These are phyloP conservation scores for Smutsia temminckii DNA, from an alignment of 2,797 vertebrate genomes.

Conservation along the genomic window DNA sequence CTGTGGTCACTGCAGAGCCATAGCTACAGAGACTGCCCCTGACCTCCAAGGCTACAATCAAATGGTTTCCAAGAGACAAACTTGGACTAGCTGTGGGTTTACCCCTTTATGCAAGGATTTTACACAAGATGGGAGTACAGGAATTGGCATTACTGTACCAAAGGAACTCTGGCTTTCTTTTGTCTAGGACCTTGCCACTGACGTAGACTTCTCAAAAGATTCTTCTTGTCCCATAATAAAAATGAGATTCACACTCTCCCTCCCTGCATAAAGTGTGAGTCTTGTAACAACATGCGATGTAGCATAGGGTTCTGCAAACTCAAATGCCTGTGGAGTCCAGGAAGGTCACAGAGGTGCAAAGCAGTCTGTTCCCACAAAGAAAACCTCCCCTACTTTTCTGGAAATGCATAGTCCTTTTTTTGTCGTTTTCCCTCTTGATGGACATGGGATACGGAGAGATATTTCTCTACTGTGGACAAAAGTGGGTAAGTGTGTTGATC, in stretches of 20 bases:
- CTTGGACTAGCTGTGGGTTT: neutral
- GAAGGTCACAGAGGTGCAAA: neutral
- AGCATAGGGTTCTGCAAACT: neutral
- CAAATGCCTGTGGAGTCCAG: neutral
- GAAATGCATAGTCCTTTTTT: neutral
- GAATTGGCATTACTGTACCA: neutral
- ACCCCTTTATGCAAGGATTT: neutral
- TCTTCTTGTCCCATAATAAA: neutral
- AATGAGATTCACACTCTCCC: neutral
- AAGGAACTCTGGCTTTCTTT: neutral
- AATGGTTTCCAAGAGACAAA: constrained; percentile 22
- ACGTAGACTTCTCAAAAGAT: neutral
- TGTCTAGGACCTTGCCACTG: neutral
- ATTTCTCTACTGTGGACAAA: constrained; percentile 5
- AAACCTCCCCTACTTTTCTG: neutral
- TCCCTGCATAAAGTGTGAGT: neutral
- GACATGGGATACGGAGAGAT: neutral
- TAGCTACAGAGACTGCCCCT: neutral
- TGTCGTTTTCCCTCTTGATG: neutral
- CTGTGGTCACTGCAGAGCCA: neutral
- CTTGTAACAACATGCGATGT: neutral
- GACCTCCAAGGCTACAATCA: neutral
- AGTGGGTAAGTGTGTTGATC: neutral
- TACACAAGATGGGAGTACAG: neutral
- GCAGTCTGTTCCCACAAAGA: neutral